These are phyloP conservation scores for Lasioglossum baleicum DNA, from an alignment of 1,140 invertebrate species.

Conservation along the genomic window DNA sequence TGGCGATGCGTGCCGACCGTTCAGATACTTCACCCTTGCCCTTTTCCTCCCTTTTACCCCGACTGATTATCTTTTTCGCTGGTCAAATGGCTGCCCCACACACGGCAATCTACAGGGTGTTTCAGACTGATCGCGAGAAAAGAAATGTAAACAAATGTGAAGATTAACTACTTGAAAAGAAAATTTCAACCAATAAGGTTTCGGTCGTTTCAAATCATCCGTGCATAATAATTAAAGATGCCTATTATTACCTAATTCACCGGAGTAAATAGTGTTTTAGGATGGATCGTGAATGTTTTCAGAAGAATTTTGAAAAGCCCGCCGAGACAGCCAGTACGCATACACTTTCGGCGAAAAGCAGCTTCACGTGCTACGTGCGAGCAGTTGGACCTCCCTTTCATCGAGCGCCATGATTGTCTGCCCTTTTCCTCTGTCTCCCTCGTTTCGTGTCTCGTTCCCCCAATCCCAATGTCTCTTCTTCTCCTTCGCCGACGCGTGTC, in stretches of 20 bases:
- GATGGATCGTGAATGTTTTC: too few species aligned
- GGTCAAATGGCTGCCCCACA: conserved; percentile 21
- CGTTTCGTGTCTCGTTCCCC: not conserved
- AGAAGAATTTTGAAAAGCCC: conserved; percentile 2
- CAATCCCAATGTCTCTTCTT: conserved; percentile 25
- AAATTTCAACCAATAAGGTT: too few species aligned
- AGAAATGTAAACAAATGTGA: not conserved
- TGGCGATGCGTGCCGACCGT: conserved; percentile 51
- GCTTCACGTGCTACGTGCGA: conserved; percentile 8
- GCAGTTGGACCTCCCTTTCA: conserved; percentile 31
- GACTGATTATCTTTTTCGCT: not conserved
- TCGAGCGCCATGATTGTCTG: conserved; percentile 45
- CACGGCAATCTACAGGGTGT: conserved; percentile 22
- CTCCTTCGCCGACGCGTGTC: conserved; percentile 47
- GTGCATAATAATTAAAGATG: too few species aligned
- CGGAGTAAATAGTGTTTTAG: too few species aligned
- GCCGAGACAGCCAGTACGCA: conserved; percentile 2
- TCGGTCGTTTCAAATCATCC: too few species aligned
- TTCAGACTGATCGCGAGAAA: not conserved
- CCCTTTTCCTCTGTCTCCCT: conserved; percentile 34
- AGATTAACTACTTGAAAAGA: too few species aligned
- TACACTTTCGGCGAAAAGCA: not conserved
- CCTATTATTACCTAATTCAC: too few species aligned
- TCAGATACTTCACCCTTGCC: conserved; percentile 42
- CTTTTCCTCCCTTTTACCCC: not conserved